These are phyloP conservation scores for Melospiza melodia DNA, from an alignment of 2,113 vertebrate species.

Conservation along the genomic window DNA sequence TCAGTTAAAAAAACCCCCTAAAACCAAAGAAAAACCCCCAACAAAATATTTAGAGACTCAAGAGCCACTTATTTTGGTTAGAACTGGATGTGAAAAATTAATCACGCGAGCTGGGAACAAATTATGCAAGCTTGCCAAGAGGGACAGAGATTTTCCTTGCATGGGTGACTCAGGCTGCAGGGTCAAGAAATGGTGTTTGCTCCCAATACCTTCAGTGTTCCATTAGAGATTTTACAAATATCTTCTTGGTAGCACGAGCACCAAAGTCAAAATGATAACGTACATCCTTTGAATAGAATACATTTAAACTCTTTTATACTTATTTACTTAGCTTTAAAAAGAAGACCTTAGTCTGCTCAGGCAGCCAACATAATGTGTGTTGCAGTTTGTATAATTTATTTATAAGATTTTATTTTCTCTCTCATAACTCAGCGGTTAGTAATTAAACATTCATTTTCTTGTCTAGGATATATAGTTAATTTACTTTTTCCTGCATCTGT, in stretches of 20 bases:
- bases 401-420: neutral
- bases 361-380: neutral
- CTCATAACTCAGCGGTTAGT: neutral
- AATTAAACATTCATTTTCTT: neutral
- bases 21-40: accelerated
- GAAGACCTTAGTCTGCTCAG: neutral
- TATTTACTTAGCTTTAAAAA: neutral
- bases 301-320: neutral
- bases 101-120: neutral
- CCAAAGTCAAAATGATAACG: neutral
- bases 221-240: neutral
- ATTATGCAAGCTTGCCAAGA: neutral
- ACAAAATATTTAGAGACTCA: neutral
- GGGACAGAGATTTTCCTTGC: neutral
- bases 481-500: neutral
- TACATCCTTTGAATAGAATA: neutral
- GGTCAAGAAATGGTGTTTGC: neutral
- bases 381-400: neutral
- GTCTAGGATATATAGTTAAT: neutral
- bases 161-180: neutral
- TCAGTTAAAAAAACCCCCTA: neutral
- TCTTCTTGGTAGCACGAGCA: neutral
- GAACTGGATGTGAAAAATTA: neutral
- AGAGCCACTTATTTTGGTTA: neutral
- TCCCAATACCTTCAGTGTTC: neutral